Evolutionary conservation across 2,113 vertebrate species (phyloP).

Genomic region (Gopherus evgoodei): DNA sequence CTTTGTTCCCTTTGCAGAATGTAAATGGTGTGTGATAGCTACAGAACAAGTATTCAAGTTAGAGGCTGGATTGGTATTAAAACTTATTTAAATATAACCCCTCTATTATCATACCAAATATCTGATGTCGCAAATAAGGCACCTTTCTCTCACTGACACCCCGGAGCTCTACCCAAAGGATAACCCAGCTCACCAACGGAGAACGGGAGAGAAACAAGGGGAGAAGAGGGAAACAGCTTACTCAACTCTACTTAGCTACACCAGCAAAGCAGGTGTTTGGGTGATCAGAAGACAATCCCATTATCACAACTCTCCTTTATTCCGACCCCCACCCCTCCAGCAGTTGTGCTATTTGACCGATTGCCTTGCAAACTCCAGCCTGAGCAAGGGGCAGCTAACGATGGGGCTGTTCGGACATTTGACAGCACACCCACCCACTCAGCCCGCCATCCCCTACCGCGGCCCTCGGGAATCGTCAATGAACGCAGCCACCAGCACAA

Average conservation of each 20-base stretch:
- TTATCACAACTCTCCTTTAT: not conserved
- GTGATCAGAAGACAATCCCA: not conserved
- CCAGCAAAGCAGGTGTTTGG: not conserved
- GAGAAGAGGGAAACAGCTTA: not conserved
- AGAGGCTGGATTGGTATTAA: constrained; percentile 40
- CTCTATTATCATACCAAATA: constrained; percentile 51
- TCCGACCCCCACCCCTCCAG: not conserved
- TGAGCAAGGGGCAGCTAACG: not conserved
- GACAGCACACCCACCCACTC: not conserved
- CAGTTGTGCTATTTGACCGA: not conserved
- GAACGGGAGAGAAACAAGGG: not conserved
- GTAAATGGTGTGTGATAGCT: not conserved
- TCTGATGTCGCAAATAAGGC: not conserved
- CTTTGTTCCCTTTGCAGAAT: constrained; percentile 44
- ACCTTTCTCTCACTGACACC: not conserved
- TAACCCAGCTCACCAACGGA: not conserved
- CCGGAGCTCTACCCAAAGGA: constrained; percentile 7
- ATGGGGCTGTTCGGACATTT: not conserved
- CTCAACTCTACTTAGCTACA: not conserved
- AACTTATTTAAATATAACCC: constrained; percentile 70
- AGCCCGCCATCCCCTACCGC: not conserved
- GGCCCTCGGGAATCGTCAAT: not conserved
- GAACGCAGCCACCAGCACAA: not conserved
- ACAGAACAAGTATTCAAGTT: not conserved
- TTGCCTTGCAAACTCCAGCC: constrained; percentile 22